Conservation (phyloP, 2,113 vertebrate genomes). For the Aspiorhynchus laticeps region DNA sequence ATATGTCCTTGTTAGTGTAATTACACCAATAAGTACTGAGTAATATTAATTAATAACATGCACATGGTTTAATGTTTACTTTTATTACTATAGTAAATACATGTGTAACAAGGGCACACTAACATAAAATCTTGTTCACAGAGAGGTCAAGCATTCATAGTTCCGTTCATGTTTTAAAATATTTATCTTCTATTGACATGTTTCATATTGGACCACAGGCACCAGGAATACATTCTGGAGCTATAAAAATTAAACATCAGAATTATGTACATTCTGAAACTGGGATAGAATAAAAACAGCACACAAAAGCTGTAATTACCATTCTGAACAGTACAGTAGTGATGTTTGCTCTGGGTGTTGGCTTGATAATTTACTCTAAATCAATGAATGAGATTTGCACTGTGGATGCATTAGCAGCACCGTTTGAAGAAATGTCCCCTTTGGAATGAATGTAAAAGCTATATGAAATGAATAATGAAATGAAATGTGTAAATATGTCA, state of each 20-base stretch:
- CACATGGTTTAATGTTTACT: too few species aligned
- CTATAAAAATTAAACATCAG: not conserved
- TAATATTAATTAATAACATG: not conserved
- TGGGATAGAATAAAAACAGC: not conserved
- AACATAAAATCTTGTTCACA: not conserved
- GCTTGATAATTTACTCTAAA: conserved; percentile 13
- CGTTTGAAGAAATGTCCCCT: not conserved
- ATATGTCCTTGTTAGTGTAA: not conserved
- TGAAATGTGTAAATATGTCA: not conserved
- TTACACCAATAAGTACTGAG: not conserved
- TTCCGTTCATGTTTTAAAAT: not conserved
- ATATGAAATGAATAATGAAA: not conserved
- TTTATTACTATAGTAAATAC: not conserved
- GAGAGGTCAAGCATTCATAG: not conserved
- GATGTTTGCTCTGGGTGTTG: conserved; percentile 6
- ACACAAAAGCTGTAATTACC: not conserved
- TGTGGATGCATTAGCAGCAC: conserved; percentile 1
- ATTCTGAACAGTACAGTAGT: not conserved
- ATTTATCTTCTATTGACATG: not conserved
- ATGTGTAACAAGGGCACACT: not conserved
- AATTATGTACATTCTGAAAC: not conserved
- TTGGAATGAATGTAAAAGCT: not conserved
- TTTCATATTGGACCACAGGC: not conserved
- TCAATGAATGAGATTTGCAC: conserved; percentile 17
- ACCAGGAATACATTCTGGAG: not conserved